phyloP scores from a whole-genome alignment of 2,797 vertebrate species.

The Darevskia mixta region DNA sequence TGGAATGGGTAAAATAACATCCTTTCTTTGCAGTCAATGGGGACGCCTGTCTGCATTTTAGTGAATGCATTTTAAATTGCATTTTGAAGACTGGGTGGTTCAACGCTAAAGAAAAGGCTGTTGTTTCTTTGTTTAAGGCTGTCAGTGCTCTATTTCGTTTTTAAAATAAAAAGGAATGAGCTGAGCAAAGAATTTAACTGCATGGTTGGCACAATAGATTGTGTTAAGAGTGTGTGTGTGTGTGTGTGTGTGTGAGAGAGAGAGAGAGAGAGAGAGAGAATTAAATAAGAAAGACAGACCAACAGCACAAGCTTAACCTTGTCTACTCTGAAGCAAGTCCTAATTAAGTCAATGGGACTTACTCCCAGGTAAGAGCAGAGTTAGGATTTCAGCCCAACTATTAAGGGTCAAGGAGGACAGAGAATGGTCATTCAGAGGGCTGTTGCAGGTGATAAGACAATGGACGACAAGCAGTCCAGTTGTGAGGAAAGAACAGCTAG shows the following conservation, averaged over 20 bases:
- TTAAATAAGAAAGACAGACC: too few species aligned
- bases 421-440: background rate
- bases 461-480: background rate
- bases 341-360: too few species aligned
- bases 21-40: conserved; percentile 27
- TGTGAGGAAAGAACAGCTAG: background rate
- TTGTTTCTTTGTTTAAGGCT: background rate
- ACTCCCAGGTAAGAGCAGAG: too few species aligned
- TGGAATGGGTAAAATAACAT: background rate
- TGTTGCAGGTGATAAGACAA: background rate
- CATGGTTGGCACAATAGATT: background rate
- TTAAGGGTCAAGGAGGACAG: background rate
- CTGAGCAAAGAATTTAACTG: too few species aligned
- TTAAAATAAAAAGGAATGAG: too few species aligned
- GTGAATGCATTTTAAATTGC: conserved; percentile 8
- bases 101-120: background rate
- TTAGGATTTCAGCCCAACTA: background rate
- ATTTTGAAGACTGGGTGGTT: background rate
- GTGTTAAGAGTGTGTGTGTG: too few species aligned
- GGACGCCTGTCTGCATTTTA: background rate
- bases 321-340: too few species aligned
- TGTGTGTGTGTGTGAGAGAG: too few species aligned
- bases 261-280: too few species aligned
- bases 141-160: background rate
- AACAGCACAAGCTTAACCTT: too few species aligned